Evolutionary conservation across 2,797 vertebrate species (phyloP), one percentile per base, ranked within the genome.

Genomic region (Amblyopsis hoosieri): DNA sequence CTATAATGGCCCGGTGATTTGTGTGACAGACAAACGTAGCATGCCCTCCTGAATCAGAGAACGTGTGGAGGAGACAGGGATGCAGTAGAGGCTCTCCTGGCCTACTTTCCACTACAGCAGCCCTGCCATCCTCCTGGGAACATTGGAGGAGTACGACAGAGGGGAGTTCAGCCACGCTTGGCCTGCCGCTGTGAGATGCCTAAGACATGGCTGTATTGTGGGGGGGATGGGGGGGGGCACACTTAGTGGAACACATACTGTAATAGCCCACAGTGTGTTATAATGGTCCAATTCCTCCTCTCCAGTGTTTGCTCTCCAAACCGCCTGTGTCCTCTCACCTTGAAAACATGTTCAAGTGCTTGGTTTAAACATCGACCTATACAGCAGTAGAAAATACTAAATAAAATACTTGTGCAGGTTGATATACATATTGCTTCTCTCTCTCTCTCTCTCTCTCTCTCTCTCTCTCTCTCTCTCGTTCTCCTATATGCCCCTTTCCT

Each of bases 151-250:
- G 67, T 64, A 81, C 73, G 67, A 63, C 74, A 71, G 74, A 64
- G 75, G 73, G 74, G 72, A 74, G 70, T 86, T 88, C 79, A 83
- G 81, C 79, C 74, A 91, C 60, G 89, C 89, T 90, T 88, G 87
- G 82, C 67, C 81, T 84, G 86, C 76, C 85, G 85, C 71, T 15
- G 66, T 69, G 67, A 79, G 61, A 82, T 74, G 71, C 74, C 66
- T 69, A 65, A 85, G 72, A 68, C 81, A 74, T 73, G 66, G 69
- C 69, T 74, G 74, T 71, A 71, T 69, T 81, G 60, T 29, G 29
- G 3, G 37, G 55, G 65, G 54, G n/a, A 1, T 31, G 63, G 15
- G 60, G 72, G 63, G 45, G 6, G 31, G 3, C 31, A 33, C 5
- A 37, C 33, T 37, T 37, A 37, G 4, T 1, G 33, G 7, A 4